Evolutionary conservation across 2,113 vertebrate genomes (phyloP).

Genomic region (Craseonycteris thonglongyai): DNA sequence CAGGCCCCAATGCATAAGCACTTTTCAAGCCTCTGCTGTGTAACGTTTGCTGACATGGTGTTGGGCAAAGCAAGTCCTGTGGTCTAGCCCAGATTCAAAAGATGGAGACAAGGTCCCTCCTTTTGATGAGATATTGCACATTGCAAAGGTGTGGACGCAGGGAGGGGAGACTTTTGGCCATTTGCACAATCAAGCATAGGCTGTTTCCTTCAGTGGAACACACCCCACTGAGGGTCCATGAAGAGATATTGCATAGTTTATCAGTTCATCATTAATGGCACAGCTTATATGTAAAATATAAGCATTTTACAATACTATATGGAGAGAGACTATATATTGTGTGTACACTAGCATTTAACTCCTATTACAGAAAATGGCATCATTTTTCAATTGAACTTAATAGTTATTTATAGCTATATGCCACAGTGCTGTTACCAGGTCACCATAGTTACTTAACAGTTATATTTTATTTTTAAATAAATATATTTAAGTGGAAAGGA

Average conservation of each 20-base stretch:
- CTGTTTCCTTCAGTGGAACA: no score
- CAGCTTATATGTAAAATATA: not conserved
- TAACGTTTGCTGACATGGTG: not conserved
- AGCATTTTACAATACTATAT: not conserved
- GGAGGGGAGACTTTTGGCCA: no score
- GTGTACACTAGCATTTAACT: not conserved
- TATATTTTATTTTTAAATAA: not conserved
- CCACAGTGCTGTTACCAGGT: not conserved
- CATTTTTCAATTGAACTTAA: not conserved
- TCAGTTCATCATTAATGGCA: not conserved
- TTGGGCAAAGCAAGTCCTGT: not conserved
- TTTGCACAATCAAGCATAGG: no score
- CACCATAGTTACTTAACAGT: not conserved
- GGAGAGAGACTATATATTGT: not conserved
- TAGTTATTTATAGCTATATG: not conserved
- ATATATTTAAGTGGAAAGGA: not conserved
- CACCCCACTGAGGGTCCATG: not conserved
- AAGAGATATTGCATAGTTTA: not conserved
- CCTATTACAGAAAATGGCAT: not conserved
- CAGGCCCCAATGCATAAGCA: no score
- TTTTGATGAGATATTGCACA: not conserved
- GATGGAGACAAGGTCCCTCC: not conserved
- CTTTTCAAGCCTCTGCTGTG: not conserved
- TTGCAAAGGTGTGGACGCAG: rapidly evolving
- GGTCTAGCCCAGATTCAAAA: not conserved